These are phyloP conservation scores for Tragelaphus strepsiceros DNA, from an alignment of 2,113 vertebrate species.

Conservation along the genomic window DNA sequence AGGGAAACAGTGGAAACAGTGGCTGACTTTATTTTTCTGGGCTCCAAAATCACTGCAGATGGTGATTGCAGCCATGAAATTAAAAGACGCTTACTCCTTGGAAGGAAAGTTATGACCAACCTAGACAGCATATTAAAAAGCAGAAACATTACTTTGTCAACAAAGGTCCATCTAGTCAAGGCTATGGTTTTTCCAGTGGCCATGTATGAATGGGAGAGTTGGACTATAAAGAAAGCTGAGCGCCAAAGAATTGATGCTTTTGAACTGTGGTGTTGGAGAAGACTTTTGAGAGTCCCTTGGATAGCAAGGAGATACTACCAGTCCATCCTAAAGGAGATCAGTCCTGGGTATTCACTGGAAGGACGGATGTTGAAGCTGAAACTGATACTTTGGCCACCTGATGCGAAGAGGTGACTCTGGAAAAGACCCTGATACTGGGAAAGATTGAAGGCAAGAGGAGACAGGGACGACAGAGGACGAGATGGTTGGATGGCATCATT, in stretches of 20 bases:
- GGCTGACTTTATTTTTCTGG: not conserved
- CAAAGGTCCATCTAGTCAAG: not conserved
- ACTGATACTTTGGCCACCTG: not conserved
- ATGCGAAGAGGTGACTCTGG: not conserved
- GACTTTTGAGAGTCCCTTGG: not conserved
- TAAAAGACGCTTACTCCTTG: not conserved
- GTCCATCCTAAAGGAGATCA: not conserved
- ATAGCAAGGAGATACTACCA: not conserved
- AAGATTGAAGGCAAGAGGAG: not conserved
- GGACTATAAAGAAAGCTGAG: not conserved
- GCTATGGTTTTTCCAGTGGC: not conserved
- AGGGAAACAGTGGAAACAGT: not conserved
- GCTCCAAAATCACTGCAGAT: not conserved
- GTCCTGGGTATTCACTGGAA: not conserved
- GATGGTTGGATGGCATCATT: not conserved
- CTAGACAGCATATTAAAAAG: not conserved
- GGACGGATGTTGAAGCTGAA: not conserved
- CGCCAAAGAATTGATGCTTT: accelerated
- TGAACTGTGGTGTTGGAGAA: not conserved
- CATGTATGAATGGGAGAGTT: not conserved
- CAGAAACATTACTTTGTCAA: not conserved
- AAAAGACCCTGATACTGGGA: not conserved
- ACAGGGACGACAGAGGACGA: not conserved
- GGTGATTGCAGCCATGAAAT: not conserved
- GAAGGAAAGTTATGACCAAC: not conserved